Conservation (phyloP, 2,888 invertebrate genomes). For the Tachina fera region DNA sequence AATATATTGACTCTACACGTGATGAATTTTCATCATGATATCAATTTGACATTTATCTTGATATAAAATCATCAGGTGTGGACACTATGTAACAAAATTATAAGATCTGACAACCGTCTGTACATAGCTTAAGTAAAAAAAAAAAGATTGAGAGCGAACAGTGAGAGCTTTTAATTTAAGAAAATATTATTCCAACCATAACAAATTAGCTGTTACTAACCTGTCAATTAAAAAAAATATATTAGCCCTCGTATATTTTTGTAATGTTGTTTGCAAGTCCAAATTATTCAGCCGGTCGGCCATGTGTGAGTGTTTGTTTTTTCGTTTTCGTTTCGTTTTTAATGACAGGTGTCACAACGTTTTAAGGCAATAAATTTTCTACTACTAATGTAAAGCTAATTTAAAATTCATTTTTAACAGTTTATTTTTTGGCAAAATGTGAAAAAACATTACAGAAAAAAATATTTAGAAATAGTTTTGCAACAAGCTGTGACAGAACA, state of each 20-base stretch:
- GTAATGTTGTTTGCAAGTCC: not conserved
- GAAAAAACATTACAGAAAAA: not conserved
- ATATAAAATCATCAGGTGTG: too few relatives aligned
- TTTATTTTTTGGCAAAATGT: not conserved
- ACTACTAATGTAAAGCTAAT: slow-evolving; percentile 64
- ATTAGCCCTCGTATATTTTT: not conserved
- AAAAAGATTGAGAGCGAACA: too few relatives aligned
- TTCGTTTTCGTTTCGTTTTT: slow-evolving; percentile 23
- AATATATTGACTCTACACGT: too few relatives aligned
- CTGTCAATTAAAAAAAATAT: not conserved
- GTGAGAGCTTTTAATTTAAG: too few relatives aligned
- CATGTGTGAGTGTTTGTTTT: slow-evolving; percentile 18
- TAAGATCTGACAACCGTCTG: too few relatives aligned
- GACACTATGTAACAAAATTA: too few relatives aligned
- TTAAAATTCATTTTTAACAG: slow-evolving; percentile 53
- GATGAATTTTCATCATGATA: too few relatives aligned
- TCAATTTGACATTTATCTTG: too few relatives aligned
- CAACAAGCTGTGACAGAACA: slow-evolving; percentile 30
- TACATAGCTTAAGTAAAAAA: too few relatives aligned
- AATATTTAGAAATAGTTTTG: slow-evolving; percentile 11
- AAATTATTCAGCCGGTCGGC: slow-evolving; percentile 24
- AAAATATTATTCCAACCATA: too few relatives aligned
- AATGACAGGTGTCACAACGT: slow-evolving; percentile 68
- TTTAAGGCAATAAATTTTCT: slow-evolving; percentile 65
- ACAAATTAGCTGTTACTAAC: not conserved